These are phyloP conservation scores for Sturnus vulgaris DNA, from an alignment of 2,113 vertebrate species.

Conservation along the genomic window DNA sequence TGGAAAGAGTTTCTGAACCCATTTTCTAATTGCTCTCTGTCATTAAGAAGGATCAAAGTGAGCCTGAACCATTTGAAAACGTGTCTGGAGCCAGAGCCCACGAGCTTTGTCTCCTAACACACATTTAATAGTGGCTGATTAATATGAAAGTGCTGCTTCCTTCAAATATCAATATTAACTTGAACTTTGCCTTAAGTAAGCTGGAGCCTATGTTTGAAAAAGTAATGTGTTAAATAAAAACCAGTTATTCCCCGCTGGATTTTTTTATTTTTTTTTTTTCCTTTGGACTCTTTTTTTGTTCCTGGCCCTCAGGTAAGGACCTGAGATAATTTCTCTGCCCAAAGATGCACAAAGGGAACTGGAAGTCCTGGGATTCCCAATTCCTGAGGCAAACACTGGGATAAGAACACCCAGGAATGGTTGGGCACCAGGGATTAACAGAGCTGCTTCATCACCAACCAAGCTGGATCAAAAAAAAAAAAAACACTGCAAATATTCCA, in stretches of 20 bases:
- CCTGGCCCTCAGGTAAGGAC: background rate
- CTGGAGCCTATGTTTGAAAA: slow-evolving; percentile 37
- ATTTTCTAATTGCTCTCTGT: slow-evolving; percentile 24
- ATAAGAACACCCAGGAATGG: background rate
- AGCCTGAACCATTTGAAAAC: slow-evolving; percentile 31
- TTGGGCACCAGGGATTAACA: background rate
- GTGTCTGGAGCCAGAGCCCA: slow-evolving; percentile 34
- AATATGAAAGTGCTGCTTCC: slow-evolving; percentile 44
- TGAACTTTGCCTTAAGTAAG: slow-evolving; percentile 61
- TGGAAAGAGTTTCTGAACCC: background rate
- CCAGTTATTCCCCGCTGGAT: background rate
- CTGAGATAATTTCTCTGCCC: background rate
- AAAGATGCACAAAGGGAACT: background rate
- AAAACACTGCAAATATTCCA: background rate
- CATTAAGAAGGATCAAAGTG: slow-evolving; percentile 50
- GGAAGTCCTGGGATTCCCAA: background rate
- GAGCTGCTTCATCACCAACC: background rate
- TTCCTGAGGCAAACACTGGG: background rate
- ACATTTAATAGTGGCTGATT: slow-evolving; percentile 51
- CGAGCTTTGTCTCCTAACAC: slow-evolving; percentile 42
- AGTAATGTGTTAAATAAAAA: slow-evolving; percentile 48
- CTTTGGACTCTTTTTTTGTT: background rate
- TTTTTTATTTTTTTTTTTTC: background rate
- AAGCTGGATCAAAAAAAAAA: background rate
- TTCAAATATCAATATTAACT: slow-evolving; percentile 59